Base-by-base conservation (phyloP, 1,140 invertebrate species). In the Plutomurus gul region DNA sequence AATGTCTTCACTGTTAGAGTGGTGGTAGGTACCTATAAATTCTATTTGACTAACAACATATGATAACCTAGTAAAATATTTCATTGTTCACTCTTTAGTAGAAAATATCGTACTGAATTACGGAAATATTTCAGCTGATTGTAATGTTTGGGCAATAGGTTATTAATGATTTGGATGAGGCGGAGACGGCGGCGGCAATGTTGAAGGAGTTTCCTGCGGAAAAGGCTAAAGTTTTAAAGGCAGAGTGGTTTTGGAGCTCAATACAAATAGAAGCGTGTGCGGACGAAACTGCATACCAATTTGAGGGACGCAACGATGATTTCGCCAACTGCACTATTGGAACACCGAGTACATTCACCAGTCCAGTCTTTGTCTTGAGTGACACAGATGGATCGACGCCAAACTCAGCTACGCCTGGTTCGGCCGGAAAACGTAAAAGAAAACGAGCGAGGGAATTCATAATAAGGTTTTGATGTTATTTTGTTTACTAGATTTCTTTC, bases 191-290 rank as follows among this genome's bases (percentile, higher is more conserved):
- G 2, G 43, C n/a, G 5, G 22, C 39, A 10, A 78, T 18, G 36
- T 7, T 73, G 11, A 30, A 40, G 33, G 73, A 77, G 5, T 70
- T 82, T 79, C 87, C 22, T 87, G 89, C 80, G 90, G 92, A 83
- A 65, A 82, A 40, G 16, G 81, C 84, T 18, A 90, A 92, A 84
- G 89, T 96, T 51, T 92, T 96, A 40, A 95, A 94, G 87, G 93
- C 93, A 20, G 94, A 98, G 88, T 99, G 97, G 97, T 99, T 99
- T 87, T 98, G 96, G 96, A 93, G 92, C 0, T 96, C 95, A 46
- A 94, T 99, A 72, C 96, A 99, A 87, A 97, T 98, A 88, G 94
- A 96, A 84, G 93, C 93, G 81, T 95, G 95, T 86, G 94, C 95
- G 47, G 92, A 94, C 85, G 96, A 98, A 86, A 92, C 91, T 83